Percentiles rank a stretch among this genome's conserved stretches.
Conservation (phyloP, 2,797 vertebrate genomes). For the Cossypha dichroa region DNA sequence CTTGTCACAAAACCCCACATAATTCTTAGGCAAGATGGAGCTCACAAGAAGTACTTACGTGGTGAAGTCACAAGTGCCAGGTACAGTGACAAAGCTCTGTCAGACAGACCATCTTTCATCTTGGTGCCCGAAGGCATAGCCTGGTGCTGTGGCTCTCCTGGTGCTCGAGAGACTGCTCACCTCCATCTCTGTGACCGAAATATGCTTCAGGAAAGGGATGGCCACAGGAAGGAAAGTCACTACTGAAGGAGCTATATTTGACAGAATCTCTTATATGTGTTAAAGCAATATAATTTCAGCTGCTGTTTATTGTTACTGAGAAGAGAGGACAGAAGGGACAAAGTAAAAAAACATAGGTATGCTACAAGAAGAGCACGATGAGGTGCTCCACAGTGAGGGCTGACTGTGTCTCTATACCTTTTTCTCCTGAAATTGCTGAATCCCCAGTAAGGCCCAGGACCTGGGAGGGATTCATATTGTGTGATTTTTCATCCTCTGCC, state of each 20-base stretch:
- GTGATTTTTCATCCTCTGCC: neutral
- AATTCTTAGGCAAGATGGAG: neutral
- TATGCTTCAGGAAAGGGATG: neutral
- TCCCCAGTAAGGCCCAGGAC: neutral
- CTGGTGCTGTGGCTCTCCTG: neutral
- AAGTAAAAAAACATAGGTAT: neutral
- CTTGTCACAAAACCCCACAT: neutral
- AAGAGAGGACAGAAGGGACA: neutral
- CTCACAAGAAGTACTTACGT: neutral
- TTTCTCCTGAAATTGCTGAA: neutral
- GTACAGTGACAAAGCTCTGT: neutral
- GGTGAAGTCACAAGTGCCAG: neutral
- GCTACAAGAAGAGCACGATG: neutral
- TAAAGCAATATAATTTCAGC: neutral
- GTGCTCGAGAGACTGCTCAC: accelerated
- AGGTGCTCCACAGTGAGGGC: accelerated
- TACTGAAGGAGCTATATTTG: neutral
- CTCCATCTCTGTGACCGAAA: neutral
- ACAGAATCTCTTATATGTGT: neutral
- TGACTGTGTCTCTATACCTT: neutral
- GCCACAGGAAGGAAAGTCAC: neutral
- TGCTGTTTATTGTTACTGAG: neutral
- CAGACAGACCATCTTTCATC: neutral
- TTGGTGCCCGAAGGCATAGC: neutral
- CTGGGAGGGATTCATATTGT: neutral